Evolutionary conservation across 2,888 invertebrate genomes (phyloP), one percentile per base, ranked within the genome.

Genomic region (Alitta virens): DNA sequence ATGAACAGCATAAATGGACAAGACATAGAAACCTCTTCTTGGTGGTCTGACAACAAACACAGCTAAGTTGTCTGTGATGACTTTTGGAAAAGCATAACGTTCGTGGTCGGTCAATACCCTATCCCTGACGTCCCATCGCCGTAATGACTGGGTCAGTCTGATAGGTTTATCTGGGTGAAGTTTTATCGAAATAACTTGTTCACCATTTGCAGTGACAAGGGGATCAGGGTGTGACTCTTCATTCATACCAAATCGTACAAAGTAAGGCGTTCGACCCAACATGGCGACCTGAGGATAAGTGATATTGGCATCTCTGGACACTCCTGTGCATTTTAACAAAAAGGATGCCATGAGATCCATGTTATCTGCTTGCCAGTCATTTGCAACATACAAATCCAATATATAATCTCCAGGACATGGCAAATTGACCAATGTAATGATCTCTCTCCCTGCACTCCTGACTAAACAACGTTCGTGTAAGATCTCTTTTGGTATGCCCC

Each of bases 321-420:
- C 54, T 3, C 54, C 50, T 9, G 51, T 49, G 49, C 67, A 66
- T 42, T 55, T 40, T 26, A 81, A 70, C 63, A 73, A 71, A 58
- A 81, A 79, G 3, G 76, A 74, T 63, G 78, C 78, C 16, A 78
- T 78, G 60, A 78, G 75, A 62, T 81, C 80, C 53, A 80, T 69
- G 0, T 76, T 73, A 7, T 78, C 76, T 1, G 75, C 73, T 27
- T 72, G 70, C 77, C 78, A 79, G 25, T 76, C 74, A 40, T 76
- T 75, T 56, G 76, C 75, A 2, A 78, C 78, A 64, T 72, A 82
- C 18, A 81, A 75, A 63, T 84, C 83, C 56, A 84, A 78, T 66
- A 78, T 79, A 69, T 81, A 84, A 56, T 74, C 68, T 5, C 83
- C 83, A 5, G 78, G 74, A 58, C 76, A 73, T 0, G 84, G 83